phyloP scores from a whole-genome alignment of 1,140 invertebrate species.

The Euschistus heros region DNA sequence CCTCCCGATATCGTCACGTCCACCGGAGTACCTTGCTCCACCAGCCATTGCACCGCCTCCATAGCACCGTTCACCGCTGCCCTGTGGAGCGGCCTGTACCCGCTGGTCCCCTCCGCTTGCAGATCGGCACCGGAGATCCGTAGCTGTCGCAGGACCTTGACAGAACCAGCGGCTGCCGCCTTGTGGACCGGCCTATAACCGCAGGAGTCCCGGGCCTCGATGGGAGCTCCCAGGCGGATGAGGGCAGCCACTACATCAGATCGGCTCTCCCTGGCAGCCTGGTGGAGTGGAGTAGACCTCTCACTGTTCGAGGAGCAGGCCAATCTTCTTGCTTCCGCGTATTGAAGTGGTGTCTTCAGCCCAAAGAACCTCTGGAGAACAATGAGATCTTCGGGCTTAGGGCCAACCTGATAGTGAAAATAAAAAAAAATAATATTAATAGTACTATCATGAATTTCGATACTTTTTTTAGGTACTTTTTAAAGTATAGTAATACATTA shows the following conservation, averaged over 20 bases:
- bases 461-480: too few relatives aligned
- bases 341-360: too few relatives aligned
- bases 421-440: too few relatives aligned
- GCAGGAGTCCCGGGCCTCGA: background rate
- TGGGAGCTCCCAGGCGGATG: background rate
- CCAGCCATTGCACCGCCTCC: background rate
- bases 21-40: background rate
- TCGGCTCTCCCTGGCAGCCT: background rate
- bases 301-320: too few relatives aligned
- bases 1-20: background rate
- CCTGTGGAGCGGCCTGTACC: background rate
- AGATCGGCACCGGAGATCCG: background rate
- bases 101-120: background rate
- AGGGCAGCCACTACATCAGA: background rate
- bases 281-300: too few relatives aligned
- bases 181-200: background rate
- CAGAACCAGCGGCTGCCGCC: background rate
- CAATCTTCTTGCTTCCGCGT: too few relatives aligned
- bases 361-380: too few relatives aligned
- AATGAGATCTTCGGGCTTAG: too few relatives aligned
- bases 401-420: too few relatives aligned
- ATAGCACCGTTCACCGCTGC: background rate
- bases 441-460: too few relatives aligned
- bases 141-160: background rate
- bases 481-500: too few relatives aligned